Conservation (phyloP, 2,797 vertebrate species). For the Jordanella pulchra region DNA sequence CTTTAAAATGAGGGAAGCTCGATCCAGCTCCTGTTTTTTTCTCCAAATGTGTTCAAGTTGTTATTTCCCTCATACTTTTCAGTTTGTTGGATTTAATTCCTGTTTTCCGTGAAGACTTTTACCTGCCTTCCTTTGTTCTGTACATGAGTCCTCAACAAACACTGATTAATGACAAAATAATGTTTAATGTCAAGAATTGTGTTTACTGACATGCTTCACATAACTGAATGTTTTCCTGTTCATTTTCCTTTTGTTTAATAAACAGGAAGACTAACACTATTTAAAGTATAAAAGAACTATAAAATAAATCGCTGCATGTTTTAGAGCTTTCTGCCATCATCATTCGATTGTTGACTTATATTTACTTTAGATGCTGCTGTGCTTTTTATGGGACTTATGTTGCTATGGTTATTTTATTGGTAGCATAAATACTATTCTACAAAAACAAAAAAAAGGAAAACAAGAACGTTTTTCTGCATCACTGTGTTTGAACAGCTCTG, state of each 20-base stretch:
- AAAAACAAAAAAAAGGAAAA: too few species aligned
- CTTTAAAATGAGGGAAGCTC: too few species aligned
- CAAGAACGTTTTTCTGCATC: conserved; percentile 5
- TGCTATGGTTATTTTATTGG: conserved; percentile 4
- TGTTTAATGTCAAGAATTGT: background rate
- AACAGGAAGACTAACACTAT: background rate
- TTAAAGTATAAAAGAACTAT: too few species aligned
- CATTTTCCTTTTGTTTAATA: background rate
- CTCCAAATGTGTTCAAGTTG: background rate
- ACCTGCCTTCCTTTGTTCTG: background rate
- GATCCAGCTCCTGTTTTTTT: too few species aligned
- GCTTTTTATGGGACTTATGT: background rate
- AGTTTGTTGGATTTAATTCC: too few species aligned
- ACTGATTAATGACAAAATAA: background rate
- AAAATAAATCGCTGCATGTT: too few species aligned
- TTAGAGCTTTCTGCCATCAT: too few species aligned
- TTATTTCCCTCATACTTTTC: background rate
- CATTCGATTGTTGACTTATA: background rate
- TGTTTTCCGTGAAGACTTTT: background rate
- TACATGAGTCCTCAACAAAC: background rate
- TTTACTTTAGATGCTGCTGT: background rate
- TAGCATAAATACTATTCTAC: too few species aligned
- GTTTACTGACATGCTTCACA: too few species aligned
- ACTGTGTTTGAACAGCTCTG: conserved; percentile 25
- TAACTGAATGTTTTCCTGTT: background rate